A percentile compares a stretch with the other conserved stretches of the same genome.
phyloP scores from a whole-genome alignment of 2,113 vertebrate species.

The Saimiri boliviensis region DNA sequence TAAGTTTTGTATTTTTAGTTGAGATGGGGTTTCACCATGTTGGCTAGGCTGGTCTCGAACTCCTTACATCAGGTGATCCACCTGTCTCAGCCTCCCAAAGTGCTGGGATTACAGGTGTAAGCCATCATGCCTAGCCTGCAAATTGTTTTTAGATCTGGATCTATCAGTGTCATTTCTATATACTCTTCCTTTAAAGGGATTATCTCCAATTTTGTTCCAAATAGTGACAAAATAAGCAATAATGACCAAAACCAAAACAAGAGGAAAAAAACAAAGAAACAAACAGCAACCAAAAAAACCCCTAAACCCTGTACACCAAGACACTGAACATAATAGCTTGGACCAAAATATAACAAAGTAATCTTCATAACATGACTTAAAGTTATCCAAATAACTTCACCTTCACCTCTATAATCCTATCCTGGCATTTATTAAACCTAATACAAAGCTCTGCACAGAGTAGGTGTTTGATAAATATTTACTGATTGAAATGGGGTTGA shows the following conservation, averaged over 20 bases:
- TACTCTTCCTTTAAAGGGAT: background rate
- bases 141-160: background rate
- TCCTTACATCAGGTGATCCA: too few relatives aligned
- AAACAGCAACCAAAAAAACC: background rate
- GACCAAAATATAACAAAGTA: background rate
- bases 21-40: too few relatives aligned
- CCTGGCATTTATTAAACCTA: background rate
- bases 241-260: background rate
- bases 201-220: slow-evolving; percentile 1
- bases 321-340: background rate
- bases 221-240: background rate
- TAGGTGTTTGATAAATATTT: background rate
- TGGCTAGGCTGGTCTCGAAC: too few relatives aligned
- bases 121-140: too few relatives aligned
- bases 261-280: slow-evolving; percentile 21
- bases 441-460: background rate
- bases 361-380: background rate
- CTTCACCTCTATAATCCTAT: background rate
- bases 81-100: too few relatives aligned
- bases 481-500: background rate
- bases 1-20: too few relatives aligned
- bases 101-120: too few relatives aligned
- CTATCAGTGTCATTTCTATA: background rate
- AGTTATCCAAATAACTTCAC: background rate
- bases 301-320: background rate